Base-by-base conservation (phyloP, 2,888 invertebrate species). In the Thymelicus lineola region DNA sequence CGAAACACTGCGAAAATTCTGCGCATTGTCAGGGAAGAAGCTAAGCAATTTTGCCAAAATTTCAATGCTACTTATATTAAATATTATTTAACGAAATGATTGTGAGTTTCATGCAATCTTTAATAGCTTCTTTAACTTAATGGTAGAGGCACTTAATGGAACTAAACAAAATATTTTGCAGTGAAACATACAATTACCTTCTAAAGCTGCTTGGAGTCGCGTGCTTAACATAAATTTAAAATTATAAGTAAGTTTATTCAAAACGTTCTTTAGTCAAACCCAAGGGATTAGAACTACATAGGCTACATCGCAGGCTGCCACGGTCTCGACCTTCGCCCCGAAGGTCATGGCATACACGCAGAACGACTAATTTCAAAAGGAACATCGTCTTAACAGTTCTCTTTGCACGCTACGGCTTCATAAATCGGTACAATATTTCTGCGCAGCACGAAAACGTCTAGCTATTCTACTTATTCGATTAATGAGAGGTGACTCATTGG, bases 241-340 rank as follows among this genome's bases (percentile, higher is more conserved):
- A 38, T 58, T 36, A 58, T n/a, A 38, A 63, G 17, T n/a, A 38
- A 63, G 17, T 35, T 58, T 36, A 48, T 57, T 63, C 14, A 61
- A 68, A 68, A 59, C 38, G 61, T 68, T 66, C 57, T 50, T 50
- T 57, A 48, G 58, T 38, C 48, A 7, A 63, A 2, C 10, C 62
- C 38, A 38, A 15, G 69, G 63, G 58, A 81, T 36, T 69, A 42
- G 45, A 28, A 3, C 28, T 35, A 57, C 62, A 38, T 63, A 69
- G 63, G 84, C 82, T 76, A 80, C 78, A 76, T 87, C 87, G 82
- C 88, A 74, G 86, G 77, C 84, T 87, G 87, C 86, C 87, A 86
- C 88, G 84, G 80, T 65, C 77, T 73, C 82, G 88, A 85, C 89
- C 90, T 90, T 91, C 83, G 77, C 71, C 67, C 73, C 63, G 75